Base-by-base conservation (phyloP, 2,888 invertebrate species). In the Lithodes maja region DNA sequence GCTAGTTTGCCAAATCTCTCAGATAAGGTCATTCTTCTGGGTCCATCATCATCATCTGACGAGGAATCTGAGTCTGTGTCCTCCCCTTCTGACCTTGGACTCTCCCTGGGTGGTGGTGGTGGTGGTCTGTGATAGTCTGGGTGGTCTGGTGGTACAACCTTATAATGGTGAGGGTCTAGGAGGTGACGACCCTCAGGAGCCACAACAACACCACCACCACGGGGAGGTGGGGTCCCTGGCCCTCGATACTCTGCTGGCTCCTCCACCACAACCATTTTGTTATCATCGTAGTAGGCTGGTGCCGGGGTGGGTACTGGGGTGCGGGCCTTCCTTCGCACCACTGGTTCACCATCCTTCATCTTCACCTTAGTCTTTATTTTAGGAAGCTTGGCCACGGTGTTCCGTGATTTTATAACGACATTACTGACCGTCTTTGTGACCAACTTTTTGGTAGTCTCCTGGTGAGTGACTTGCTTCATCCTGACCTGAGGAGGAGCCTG, bases 1-100 rank as follows among this genome's bases (percentile, higher is more conserved):
- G 97, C 97, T 96, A 98, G 97, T 95, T 97, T 97, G 92, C 97
- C 97, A 94, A 98, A 98, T 50, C 95, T 95, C 94, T 98, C 97
- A 0, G 97, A 97, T 15, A 98, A 94, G 0, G 97, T 97, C 93
- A 98, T 94, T 90, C 96, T 95, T 92, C 93, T 94, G 7, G 84
- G 94, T 7, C 86, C 96, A 83, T 95, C 95, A 50, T 93, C 93
- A 5, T 92, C 95, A 93, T 91, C 94, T 2, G 95, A 95, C 1
- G 95, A 94, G 92, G 95, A 95, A n/a, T 92, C 92, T 55, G 95
- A 94, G 91, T 95, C 95, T 90, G 95, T 95, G 92, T 96, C 96
- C 61, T 96, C 95, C 1, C 88, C 86, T 78, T 86, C 88, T 49
- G 92, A 89, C 78, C 86, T 89, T n/a, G 89, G 85, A 1, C 85